Base-by-base conservation (phyloP, 2,797 vertebrate species). In the Chaetodon trifasciatus region DNA sequence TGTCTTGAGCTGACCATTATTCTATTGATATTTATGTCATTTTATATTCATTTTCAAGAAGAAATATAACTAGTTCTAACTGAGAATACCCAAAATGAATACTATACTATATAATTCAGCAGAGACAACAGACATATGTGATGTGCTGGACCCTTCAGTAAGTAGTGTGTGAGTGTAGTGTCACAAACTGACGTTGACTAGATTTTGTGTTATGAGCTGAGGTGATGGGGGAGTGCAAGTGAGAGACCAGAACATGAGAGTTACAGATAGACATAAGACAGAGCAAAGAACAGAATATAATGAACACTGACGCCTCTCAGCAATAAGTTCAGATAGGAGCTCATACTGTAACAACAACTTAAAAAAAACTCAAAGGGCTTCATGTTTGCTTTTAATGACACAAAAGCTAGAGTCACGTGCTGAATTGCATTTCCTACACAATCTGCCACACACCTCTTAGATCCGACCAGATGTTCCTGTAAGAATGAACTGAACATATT, bases 181-280 rank as follows among this genome's bases (percentile, higher is more conserved):
- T 70, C 46, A 53, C 21, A 10, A 42, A 68, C 32, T 19, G 70
- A 67, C 39, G 6, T 69, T 52, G 70, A 49, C 60, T 35, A 61
- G 87, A 81, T 82, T 91, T 64, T 89, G 75, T 70, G 77, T 92
- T 93, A 92, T 92, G 91, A 93, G 89, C 84, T 9, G 40, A 90
- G 89, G 89, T 85, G 91, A 91, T 46, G 57, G 61, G 92, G 84
- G 93, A 89, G 79, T 44, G 63, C 60, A 65, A 70, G 71, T 70
- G 76, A 79, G 56, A 66, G 76, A 74, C 47, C 50, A 65, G 71
- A 80, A 83, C 78, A 76, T 66, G 37, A n/a, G 63, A 86, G 78
- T 76, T 75, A 71, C 56, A 76, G 85, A 81, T 16, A 71, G 75
- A 78, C 47, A 56, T 10, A 75, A 74, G 42, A 75, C 68, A 57